Evolutionary conservation across 2,797 vertebrate species (phyloP), one percentile per base, ranked within the genome.

Genomic region (Novumbra hubbsi): DNA sequence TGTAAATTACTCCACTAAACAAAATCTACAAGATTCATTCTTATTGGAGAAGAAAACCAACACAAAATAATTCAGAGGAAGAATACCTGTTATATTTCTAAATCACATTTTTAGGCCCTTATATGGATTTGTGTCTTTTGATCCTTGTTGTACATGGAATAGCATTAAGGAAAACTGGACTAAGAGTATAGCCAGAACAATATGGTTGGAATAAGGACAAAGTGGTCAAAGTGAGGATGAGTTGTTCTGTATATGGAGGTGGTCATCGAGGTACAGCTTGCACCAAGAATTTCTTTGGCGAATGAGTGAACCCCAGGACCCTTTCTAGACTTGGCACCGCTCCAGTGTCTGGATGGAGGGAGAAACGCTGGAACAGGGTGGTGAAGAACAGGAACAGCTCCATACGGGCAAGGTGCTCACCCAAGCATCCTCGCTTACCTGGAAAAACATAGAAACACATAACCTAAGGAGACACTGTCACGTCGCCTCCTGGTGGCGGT

Each of bases 281-380:
- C 71, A 95, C 64, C 41, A 72, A 62, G 48, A 93, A 93, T 1
- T 68, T 70, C 1, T 85, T 52, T 0, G 95, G 94, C 5, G 92
- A 86, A 45, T 93, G 0, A n/a, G 92, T 93, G 49, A 93, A 68
- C 1, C 93, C 92, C 24, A 83, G 1, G 76, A 93, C 76, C 0
- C 89, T 88, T 16, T 91, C 64, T 11, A 89, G 15, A 76, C n/a
- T 90, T 71, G 90, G 48, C 50, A 74, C 66, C 2, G 1, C 64
- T 68, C 72, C 72, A 52, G 32, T 14, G 21, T 28, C 62, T 17
- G 72, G 16, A 28, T 11, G 4, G 24, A 17, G 30, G n/a, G 50
- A 27, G 68, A 75, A 70, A 16, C 52, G 24, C 73, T 75, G 68
- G 19, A 75, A 34, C 11, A 75, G 16, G 24, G 38, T 62, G 24